phyloP scores from a whole-genome alignment of 2,113 vertebrate species.

The Todiramphus chloris region DNA sequence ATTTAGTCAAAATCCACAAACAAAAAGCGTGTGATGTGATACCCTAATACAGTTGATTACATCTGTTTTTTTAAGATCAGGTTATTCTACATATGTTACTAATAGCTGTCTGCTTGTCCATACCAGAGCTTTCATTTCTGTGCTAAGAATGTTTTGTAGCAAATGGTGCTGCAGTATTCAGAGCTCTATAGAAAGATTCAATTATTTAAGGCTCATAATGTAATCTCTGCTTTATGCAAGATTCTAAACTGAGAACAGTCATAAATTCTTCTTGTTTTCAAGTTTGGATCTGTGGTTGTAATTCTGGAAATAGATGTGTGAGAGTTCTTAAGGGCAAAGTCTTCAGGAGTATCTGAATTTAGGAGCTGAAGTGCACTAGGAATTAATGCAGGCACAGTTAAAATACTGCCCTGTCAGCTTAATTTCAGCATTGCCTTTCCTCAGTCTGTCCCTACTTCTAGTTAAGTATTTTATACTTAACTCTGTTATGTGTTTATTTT shows the following conservation, averaged over 20 bases:
- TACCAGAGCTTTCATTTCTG: neutral
- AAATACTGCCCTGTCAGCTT: neutral
- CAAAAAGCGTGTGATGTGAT: neutral
- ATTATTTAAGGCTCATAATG: neutral
- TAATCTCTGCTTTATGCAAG: neutral
- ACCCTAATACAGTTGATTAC: neutral
- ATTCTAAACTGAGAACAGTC: neutral
- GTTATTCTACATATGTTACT: neutral
- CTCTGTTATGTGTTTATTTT: neutral
- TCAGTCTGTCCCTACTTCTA: neutral
- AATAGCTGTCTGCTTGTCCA: neutral
- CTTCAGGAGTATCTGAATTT: neutral
- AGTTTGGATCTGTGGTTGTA: neutral
- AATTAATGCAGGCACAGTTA: neutral
- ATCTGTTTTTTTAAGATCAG: neutral
- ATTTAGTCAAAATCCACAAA: neutral
- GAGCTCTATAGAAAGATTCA: neutral
- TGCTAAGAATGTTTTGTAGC: neutral
- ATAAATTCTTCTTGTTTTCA: neutral
- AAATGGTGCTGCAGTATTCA: neutral
- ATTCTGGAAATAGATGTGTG: neutral
- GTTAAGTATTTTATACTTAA: neutral
- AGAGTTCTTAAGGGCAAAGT: neutral
- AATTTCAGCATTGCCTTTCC: neutral
- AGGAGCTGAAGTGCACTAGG: neutral